Base-by-base conservation (phyloP, 92 coral and sea anemone species). In the Hydrozoanthus gracilis region DNA sequence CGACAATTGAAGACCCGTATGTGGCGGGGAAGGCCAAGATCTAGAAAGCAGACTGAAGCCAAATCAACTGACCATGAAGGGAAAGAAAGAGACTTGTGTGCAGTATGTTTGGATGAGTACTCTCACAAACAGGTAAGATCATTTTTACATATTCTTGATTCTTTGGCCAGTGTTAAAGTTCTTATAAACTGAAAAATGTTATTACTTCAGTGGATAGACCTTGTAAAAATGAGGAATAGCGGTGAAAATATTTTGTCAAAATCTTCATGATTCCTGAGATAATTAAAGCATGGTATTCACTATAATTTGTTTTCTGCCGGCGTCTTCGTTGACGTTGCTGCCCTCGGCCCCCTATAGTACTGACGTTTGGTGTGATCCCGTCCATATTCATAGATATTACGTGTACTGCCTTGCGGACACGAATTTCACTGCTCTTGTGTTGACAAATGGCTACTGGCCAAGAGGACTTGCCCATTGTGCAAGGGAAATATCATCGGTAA, bases 381-480 rank as follows among this genome's bases (percentile, higher is more conserved):
- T 27, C 39, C 65, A 16, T 46, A 54, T 51, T 75, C 61, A 12
- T 75, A 91, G 93, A 56, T 83, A 13, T 88, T 91, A 64, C 93
- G 93, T 44, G 89, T 89, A 11, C 45, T 91, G 66, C 89, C 84
- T 6, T 91, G 93, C 78, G 91, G 68, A 61, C 93, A 91, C 86
- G 93, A 91, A 56, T 91, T 91, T 51, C 93, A 91, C 77, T 83
- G 89, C 64, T 67, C 75, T 18, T 91, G 93, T 44, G 93, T 91
- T 60, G 93, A 91, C 56, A 82, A 82, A 12, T 91, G 93, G 93
- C 66, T 91, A 4, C 67, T 91, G 80, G 91, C 88, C 5, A 91
- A 91, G 82, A 83, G 93, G 75, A 91, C 93, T 20, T 91, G 93
- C 77, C 93, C 93, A 17, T 76, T 91, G 82, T 91, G 93, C 15